These are phyloP conservation scores for Ruditapes philippinarum DNA, from an alignment of 1,140 invertebrate genomes.

Conservation along the genomic window DNA sequence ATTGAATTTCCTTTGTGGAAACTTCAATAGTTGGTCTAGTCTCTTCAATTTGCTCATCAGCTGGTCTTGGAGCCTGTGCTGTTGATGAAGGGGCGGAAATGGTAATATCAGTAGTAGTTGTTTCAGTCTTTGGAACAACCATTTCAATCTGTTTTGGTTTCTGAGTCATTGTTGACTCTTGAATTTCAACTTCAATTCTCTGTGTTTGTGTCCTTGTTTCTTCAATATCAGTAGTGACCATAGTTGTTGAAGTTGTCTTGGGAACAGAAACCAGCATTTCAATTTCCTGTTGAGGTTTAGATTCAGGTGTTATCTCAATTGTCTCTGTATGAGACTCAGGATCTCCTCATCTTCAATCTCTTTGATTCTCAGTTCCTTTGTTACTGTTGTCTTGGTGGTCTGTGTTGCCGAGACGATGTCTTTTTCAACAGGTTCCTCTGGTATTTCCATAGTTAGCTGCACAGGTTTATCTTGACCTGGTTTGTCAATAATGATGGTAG, in stretches of 20 bases:
- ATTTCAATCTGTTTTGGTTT: constrained; percentile 80
- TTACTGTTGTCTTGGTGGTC: constrained; percentile 71
- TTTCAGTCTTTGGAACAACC: constrained; percentile 66
- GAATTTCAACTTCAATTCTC: constrained; percentile 82
- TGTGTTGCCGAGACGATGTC: constrained; percentile 77
- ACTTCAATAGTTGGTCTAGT: constrained; percentile 73
- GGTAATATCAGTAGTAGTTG: constrained; percentile 55
- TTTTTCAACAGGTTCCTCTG: constrained; percentile 68
- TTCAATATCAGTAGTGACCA: constrained; percentile 58
- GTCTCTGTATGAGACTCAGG: constrained; percentile 79
- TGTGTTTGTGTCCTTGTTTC: constrained; percentile 71
- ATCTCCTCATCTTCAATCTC: constrained; percentile 42
- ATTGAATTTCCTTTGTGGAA: not conserved
- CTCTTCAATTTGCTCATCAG: constrained; percentile 79
- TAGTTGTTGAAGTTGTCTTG: constrained; percentile 63
- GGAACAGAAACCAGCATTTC: constrained; percentile 75
- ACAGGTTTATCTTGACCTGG: constrained; percentile 77
- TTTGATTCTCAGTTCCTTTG: constrained; percentile 54
- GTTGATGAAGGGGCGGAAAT: constrained; percentile 7
- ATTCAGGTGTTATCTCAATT: constrained; percentile 79
- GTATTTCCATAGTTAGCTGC: constrained; percentile 75
- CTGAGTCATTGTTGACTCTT: constrained; percentile 78
- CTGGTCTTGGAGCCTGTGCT: constrained; percentile 75
- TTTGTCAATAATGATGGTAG: constrained; percentile 68
- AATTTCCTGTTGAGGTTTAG: constrained; percentile 73